Conservation (phyloP, 37 sponge, comb jelly and placozoan genomes). For the Amphimedon queenslandica region DNA sequence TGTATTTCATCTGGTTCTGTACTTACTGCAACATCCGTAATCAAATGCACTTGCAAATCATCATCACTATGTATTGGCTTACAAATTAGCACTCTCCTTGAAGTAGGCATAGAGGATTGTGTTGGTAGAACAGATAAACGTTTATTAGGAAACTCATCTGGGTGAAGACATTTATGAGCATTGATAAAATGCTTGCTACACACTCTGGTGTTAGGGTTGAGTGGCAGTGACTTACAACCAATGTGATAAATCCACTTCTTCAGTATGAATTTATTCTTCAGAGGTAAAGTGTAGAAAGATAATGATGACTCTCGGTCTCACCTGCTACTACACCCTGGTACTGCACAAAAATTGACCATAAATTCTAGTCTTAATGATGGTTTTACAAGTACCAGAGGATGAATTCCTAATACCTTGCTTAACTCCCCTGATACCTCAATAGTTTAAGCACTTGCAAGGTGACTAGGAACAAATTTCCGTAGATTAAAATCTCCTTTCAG, state of each 20-base stretch:
- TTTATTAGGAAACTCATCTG: neutral
- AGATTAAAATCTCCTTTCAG: no score
- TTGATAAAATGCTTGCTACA: neutral
- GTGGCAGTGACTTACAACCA: neutral
- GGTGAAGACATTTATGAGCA: neutral
- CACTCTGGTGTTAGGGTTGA: neutral
- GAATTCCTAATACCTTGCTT: no score
- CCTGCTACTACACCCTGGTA: slow-evolving; percentile 17
- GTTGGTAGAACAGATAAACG: slow-evolving; percentile 20
- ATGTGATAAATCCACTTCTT: slow-evolving; percentile 38
- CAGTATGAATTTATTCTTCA: slow-evolving; percentile 36
- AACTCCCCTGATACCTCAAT: no score
- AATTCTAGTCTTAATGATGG: no score
- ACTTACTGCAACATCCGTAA: neutral
- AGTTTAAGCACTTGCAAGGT: no score
- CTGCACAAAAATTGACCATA: slow-evolving; percentile 33
- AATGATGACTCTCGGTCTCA: neutral
- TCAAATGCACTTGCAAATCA: neutral
- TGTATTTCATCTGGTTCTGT: neutral
- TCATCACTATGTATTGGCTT: neutral
- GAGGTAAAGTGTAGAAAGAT: slow-evolving; percentile 31
- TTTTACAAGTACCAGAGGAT: no score
- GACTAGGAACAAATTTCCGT: no score
- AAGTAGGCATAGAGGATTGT: neutral
- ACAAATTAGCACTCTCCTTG: slow-evolving; percentile 1